Base-by-base conservation (phyloP, 2,113 vertebrate genomes). In the Alaudala cheleensis region DNA sequence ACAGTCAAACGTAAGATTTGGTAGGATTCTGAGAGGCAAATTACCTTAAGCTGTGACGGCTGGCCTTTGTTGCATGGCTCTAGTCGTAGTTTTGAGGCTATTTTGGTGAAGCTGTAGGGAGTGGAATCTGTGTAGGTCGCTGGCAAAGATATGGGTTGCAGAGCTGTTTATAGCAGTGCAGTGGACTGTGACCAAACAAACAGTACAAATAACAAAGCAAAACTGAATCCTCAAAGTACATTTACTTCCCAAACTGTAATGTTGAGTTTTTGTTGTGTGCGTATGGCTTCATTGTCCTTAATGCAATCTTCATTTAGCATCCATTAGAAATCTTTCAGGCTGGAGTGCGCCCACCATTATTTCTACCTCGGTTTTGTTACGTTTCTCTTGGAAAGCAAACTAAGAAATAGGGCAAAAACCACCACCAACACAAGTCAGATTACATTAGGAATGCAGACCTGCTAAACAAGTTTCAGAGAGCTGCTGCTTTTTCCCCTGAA, bases 331-430 rank as follows among this genome's bases (percentile, higher is more conserved):
- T 95, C 92, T 92, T 94, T 90, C 95, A 88, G 90, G 94, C 96
- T 97, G 97, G 98, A 97, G 96, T 98, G 97, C 97, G 96, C 97
- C 98, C 98, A 96, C 96, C 93, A 97, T 99, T 98, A 98, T 98
- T 98, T 98, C 98, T 99, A 99, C 99, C 99, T 99, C 99, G 98
- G 98, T 99, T 99, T 98, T 98, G 96, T 98, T 98, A 96, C 49
- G 33, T 97, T 98, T 98, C 97, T 98, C 98, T 98, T 96, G 95
- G 92, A 98, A 98, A 98, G 97, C 97, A 97, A 98, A 98, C 97
- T 98, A 98, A 95, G 87, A 94, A 96, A 89, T 88, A 95, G 74
- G 88, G 85, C 92, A 93, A 93, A 96, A 95, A 33, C 1, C 74
- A 84, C 4, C 71, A 90, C 12, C 56, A 74, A 83, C 92, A 56